Conservation (phyloP, 2,113 vertebrate genomes). For the Dipodomys merriami region DNA sequence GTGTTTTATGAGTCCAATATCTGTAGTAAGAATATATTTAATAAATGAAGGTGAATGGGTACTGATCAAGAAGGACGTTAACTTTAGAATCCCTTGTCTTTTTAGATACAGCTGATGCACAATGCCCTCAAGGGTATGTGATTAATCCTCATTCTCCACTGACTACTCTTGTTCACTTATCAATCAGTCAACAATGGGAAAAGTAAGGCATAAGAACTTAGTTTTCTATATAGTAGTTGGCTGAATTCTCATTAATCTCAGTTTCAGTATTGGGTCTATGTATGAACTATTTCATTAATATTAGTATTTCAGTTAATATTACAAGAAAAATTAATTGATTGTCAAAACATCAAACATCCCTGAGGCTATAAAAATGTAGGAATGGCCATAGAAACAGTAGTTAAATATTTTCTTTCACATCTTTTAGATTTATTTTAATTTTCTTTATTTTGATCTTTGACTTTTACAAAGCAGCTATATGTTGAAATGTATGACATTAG, state of each 20-base stretch:
- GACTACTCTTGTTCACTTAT: neutral
- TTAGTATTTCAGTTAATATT: slow-evolving; percentile 32
- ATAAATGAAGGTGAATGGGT: neutral
- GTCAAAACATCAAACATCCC: neutral
- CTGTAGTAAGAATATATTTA: neutral
- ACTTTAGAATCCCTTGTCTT: neutral
- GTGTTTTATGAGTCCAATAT: neutral
- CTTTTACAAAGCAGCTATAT: neutral
- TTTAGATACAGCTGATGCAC: neutral
- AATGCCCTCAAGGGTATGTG: rapidly evolving
- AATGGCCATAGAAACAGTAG: neutral
- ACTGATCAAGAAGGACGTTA: neutral
- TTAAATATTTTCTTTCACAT: neutral
- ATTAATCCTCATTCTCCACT: neutral
- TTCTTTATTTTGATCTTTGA: slow-evolving; percentile 29
- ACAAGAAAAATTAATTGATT: slow-evolving; percentile 42
- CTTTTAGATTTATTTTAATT: slow-evolving; percentile 3
- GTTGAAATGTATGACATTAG: neutral
- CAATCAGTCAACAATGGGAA: neutral
- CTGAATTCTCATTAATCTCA: slow-evolving; percentile 36
- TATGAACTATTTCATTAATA: neutral
- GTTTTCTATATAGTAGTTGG: neutral
- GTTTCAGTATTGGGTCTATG: neutral
- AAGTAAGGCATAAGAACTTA: neutral
- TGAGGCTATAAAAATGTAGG: neutral